Conservation (phyloP, 2,797 vertebrate genomes). For the Hydrolagus colliei region DNA sequence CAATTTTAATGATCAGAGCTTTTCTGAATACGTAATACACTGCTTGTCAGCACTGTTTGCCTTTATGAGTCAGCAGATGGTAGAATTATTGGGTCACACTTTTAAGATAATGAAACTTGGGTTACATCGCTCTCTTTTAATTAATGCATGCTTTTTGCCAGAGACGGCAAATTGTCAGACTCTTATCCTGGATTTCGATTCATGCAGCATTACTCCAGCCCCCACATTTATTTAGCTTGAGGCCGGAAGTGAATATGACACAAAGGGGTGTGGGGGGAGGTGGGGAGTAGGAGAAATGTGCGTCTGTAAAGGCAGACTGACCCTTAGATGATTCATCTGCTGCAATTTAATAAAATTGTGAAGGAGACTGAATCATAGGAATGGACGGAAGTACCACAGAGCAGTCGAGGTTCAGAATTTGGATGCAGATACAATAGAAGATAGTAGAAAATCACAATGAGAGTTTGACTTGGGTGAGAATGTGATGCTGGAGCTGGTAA, state of each 20-base stretch:
- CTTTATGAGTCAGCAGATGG: background rate
- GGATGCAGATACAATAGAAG: conserved; percentile 20
- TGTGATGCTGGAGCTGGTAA: background rate
- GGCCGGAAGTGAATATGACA: conserved; percentile 16
- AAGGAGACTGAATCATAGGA: conserved; percentile 68
- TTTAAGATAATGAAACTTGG: conserved; percentile 53
- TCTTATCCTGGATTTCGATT: background rate
- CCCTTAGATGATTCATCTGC: conserved; percentile 67
- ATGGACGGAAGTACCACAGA: conserved; percentile 43
- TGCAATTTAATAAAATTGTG: conserved; percentile 65
- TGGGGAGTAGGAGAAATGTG: conserved; percentile 26
- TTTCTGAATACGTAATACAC: background rate
- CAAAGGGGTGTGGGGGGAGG: no score
- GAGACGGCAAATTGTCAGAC: background rate
- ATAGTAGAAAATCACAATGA: background rate
- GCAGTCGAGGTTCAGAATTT: conserved; percentile 48
- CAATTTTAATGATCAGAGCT: background rate
- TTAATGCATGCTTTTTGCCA: background rate
- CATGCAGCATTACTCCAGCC: background rate
- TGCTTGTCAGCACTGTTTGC: background rate
- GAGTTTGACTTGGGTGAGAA: background rate
- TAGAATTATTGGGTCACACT: background rate
- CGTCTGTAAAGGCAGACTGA: conserved; percentile 61
- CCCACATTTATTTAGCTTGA: background rate
- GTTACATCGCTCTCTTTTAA: conserved; percentile 45